These are phyloP conservation scores for Nomada fucata DNA, from an alignment of 2,888 invertebrate species.

Conservation along the genomic window DNA sequence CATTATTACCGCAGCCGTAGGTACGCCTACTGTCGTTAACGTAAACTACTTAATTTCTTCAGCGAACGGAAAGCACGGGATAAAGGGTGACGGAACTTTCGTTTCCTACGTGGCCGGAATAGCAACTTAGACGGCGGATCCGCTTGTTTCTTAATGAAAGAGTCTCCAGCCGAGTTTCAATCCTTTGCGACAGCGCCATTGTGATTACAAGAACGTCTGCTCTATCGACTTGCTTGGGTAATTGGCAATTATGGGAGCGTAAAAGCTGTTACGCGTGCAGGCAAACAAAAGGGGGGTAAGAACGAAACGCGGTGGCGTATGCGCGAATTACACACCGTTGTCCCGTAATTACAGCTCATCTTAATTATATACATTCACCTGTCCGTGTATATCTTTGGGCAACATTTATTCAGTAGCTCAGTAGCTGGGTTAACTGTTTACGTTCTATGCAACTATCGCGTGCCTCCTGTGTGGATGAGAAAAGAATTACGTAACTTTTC, in stretches of 20 bases:
- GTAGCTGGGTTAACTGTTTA: no score
- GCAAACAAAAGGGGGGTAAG: slow-evolving; percentile 21
- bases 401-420: no score
- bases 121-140: slow-evolving; percentile 59
- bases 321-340: slow-evolving; percentile 56
- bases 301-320: slow-evolving; percentile 33
- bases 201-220: slow-evolving; percentile 66
- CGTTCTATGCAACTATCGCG: no score
- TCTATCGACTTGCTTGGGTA: slow-evolving; percentile 65
- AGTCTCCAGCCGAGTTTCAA: slow-evolving; percentile 49
- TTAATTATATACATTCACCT: slow-evolving; percentile 15
- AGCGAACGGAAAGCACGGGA: slow-evolving; percentile 38
- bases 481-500: no score
- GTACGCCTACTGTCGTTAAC: slow-evolving; percentile 4
- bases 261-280: slow-evolving; percentile 65
- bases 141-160: slow-evolving; percentile 73
- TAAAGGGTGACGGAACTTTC: slow-evolving; percentile 47
- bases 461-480: no score
- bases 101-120: slow-evolving; percentile 47
- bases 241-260: slow-evolving; percentile 71
- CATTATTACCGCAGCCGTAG: not conserved
- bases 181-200: slow-evolving; percentile 67
- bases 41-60: slow-evolving; percentile 63
- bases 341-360: slow-evolving; percentile 52
- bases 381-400: no score